These are phyloP conservation scores for Ara ararauna DNA, from an alignment of 2,797 vertebrate genomes.

Conservation along the genomic window DNA sequence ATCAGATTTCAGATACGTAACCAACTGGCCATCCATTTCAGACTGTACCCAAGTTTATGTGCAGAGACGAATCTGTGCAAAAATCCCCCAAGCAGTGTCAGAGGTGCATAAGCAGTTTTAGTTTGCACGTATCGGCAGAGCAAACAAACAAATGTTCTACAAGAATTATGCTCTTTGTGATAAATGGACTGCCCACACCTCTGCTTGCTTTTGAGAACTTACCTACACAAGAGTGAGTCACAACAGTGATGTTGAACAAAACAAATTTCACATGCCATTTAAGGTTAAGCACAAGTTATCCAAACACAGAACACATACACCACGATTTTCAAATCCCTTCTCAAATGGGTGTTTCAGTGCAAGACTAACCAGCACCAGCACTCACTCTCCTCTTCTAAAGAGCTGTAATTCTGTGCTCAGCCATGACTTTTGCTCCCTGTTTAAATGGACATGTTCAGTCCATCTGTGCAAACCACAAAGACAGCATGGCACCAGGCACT, in stretches of 20 bases:
- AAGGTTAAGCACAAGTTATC: not conserved
- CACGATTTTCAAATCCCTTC: not conserved
- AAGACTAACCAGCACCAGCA: not conserved
- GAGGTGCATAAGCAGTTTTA: conserved; percentile 10
- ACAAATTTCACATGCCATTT: not conserved
- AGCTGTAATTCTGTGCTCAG: not conserved
- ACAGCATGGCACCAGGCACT: fast-evolving
- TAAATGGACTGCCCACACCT: conserved; percentile 12
- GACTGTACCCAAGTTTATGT: not conserved
- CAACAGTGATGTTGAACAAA: conserved; percentile 25
- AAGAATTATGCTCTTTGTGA: conserved; percentile 34
- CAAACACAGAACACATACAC: not conserved
- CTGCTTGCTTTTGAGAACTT: conserved; percentile 31
- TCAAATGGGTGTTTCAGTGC: not conserved
- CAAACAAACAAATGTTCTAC: conserved; percentile 5
- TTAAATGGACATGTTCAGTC: fast-evolving
- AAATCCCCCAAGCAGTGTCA: not conserved
- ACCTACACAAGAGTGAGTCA: conserved; percentile 55
- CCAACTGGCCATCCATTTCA: conserved; percentile 26
- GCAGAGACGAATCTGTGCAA: not conserved
- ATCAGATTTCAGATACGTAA: conserved; percentile 56
- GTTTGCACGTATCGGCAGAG: not conserved
- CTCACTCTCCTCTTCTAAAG: not conserved
- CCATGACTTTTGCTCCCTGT: not conserved
- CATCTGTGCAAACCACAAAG: fast-evolving